Conservation (phyloP, 2,888 invertebrate genomes). For the Cryptocephalus moraei region DNA sequence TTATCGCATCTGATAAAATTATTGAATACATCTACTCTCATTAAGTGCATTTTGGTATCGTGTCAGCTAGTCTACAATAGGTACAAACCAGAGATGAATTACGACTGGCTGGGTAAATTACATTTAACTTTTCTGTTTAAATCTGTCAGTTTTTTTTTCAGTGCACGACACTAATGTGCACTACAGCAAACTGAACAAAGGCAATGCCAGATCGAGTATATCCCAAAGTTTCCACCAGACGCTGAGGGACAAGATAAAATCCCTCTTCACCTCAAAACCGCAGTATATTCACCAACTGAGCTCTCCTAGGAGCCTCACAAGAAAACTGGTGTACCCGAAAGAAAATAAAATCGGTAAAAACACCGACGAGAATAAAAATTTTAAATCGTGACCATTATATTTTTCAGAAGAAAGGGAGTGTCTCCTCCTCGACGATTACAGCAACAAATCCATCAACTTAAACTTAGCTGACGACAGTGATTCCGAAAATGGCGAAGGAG, state of each 20-base stretch:
- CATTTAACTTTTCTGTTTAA: too few relatives aligned
- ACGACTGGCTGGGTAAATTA: conserved; percentile 34
- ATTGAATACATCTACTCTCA: conserved; percentile 47
- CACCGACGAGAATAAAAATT: not conserved
- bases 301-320: conserved; percentile 15
- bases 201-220: not conserved
- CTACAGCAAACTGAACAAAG: conserved; percentile 28
- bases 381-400: too few relatives aligned
- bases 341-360: conserved; percentile 8
- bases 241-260: conserved; percentile 18
- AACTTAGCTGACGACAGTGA: conserved; percentile 21
- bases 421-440: conserved; percentile 47
- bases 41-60: conserved; percentile 29
- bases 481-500: conserved; percentile 30
- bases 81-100: conserved; percentile 46
- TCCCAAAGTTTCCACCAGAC: conserved; percentile 1
- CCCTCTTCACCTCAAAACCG: conserved; percentile 20
- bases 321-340: conserved; percentile 9
- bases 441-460: conserved; percentile 29
- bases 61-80: conserved; percentile 38
- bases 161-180: conserved; percentile 23
- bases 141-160: conserved; percentile 5
- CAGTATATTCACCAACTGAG: conserved; percentile 20
- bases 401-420: conserved; percentile 44
- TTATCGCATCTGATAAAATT: conserved; percentile 50